These are phyloP conservation scores for Cydia pomonella DNA, from an alignment of 1,140 invertebrate genomes.

Conservation along the genomic window DNA sequence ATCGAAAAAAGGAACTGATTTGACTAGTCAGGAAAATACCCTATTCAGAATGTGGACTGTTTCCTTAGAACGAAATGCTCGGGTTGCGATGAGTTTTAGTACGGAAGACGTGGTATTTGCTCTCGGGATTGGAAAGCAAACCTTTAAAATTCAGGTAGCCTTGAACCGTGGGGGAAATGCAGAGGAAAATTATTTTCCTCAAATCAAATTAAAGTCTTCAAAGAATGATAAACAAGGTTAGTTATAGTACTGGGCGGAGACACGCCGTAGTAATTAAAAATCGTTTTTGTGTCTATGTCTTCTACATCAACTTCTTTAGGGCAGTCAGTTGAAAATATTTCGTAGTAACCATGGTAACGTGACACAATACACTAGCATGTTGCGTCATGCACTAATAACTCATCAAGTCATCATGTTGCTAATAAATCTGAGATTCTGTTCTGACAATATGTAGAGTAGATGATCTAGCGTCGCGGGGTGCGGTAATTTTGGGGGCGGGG, in stretches of 20 bases:
- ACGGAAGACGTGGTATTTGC: slow-evolving; percentile 3
- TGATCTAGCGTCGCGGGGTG: too few relatives aligned
- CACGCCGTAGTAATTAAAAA: background rate
- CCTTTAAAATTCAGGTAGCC: background rate
- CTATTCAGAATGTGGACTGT: background rate
- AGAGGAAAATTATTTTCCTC: slow-evolving; percentile 7
- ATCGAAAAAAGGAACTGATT: too few relatives aligned
- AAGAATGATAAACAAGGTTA: background rate
- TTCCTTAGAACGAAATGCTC: background rate
- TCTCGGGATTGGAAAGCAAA: slow-evolving; percentile 6
- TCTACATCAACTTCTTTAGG: too few relatives aligned
- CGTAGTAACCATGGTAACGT: too few relatives aligned
- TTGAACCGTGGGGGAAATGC: background rate
- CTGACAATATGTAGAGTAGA: too few relatives aligned
- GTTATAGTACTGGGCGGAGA: background rate
- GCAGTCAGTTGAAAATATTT: too few relatives aligned
- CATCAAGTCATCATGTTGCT: too few relatives aligned
- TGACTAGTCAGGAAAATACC: background rate
- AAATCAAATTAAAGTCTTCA: background rate
- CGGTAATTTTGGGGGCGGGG: too few relatives aligned
- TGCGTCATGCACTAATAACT: too few relatives aligned
- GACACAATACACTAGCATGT: too few relatives aligned
- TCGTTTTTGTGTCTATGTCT: too few relatives aligned
- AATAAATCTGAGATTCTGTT: too few relatives aligned
- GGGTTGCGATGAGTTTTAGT: background rate